Evolutionary conservation across 2,888 invertebrate species (phyloP), one percentile per base, ranked within the genome.

Genomic region (Melieria picta): DNA sequence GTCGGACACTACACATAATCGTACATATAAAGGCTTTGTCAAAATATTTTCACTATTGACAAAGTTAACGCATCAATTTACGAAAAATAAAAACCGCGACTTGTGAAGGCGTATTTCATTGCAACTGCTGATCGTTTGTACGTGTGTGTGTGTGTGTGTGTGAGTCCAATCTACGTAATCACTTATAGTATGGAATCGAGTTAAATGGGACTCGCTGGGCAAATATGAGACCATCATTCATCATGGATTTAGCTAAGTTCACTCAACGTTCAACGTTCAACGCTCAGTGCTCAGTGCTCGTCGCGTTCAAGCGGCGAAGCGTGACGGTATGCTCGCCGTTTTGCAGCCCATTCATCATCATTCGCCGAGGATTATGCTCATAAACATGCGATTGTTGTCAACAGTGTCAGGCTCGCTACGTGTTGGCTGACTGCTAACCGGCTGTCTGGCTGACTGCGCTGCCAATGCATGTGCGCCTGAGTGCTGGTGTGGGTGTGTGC

Each of bases 291-390:
- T 67, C 60, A 45, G 50, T 50, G 55, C 47, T 56, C 56, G 11
- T 48, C 30, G 48, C 16, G 16, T 45, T 13, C 48, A 47, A 63
- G 13, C 60, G 50, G 63, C 69, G 11, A 30, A 30, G 30, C 30
- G 30, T 30, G 30, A 30, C 30, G 30, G 30, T 30, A 30, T 30
- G 30, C 30, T 43, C 47, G 65, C 16, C 48, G 62, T 47, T 57
- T 61, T 45, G 57, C 60, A 66, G 66, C 60, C 79, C 81, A 82
- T 82, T 81, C 82, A 82, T 82, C 82, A 82, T 82, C 82, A 82
- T 81, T 82, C 81, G 81, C 80, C 81, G 78, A 78, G 82, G 82
- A 82, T 82, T 82, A 82, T 80, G 82, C 79, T 80, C 80, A 82
- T 82, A 80, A 82, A 82, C 82, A 82, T 80, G 81, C 80, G 82